Conservation (phyloP, 2,797 vertebrate genomes). For the Falco biarmicus region DNA sequence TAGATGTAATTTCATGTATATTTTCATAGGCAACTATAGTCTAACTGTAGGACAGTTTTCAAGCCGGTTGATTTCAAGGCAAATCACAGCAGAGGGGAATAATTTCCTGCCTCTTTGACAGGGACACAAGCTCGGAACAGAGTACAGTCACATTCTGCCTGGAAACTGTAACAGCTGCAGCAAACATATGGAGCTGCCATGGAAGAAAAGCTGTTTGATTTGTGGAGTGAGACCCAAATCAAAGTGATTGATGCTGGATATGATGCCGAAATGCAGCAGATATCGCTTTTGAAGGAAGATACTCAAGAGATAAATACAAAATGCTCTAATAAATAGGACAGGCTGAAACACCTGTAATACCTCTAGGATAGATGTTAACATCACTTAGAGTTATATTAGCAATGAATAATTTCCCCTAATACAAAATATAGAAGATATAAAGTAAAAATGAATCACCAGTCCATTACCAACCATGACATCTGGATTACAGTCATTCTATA, state of each 20-base stretch:
- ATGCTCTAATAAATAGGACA: constrained; percentile 66
- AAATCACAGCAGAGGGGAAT: constrained; percentile 64
- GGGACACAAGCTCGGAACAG: constrained; percentile 61
- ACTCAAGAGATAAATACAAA: constrained; percentile 65
- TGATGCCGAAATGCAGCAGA: constrained; percentile 71
- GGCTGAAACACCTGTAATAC: constrained; percentile 61
- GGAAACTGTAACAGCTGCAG: constrained; percentile 81
- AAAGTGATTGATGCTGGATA: constrained; percentile 80
- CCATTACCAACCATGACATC: background rate
- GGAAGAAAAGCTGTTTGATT: constrained; percentile 77
- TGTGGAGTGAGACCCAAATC: constrained; percentile 79
- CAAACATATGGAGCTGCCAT: constrained; percentile 80
- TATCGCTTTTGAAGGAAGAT: constrained; percentile 63
- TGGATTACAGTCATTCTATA: background rate
- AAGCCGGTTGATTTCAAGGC: constrained; percentile 38
- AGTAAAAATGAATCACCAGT: background rate
- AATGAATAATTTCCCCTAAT: constrained; percentile 37
- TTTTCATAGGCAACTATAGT: background rate
- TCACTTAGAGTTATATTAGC: constrained; percentile 46
- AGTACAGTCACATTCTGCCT: constrained; percentile 49
- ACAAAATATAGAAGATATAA: constrained; percentile 37
- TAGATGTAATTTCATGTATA: constrained; percentile 21
- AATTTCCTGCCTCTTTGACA: constrained; percentile 66
- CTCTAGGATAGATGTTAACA: constrained; percentile 67
- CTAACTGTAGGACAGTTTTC: constrained; percentile 23